Conservation (phyloP, 2,888 invertebrate species). For the Toxonevra muliebris region DNA sequence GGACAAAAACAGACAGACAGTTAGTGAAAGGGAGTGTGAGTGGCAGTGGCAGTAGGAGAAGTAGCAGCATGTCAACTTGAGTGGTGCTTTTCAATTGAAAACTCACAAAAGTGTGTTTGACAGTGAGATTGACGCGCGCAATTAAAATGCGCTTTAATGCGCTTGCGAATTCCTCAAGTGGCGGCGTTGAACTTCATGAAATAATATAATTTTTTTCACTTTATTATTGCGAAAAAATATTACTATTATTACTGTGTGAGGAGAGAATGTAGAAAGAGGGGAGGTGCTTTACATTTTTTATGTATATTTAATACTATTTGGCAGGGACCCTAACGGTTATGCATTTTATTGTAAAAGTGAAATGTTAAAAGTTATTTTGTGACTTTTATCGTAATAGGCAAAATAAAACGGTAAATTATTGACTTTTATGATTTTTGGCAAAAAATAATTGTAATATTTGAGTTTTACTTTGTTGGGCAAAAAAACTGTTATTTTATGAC, state of each 20-base stretch:
- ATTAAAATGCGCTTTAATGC: constrained; percentile 22
- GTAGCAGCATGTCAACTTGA: constrained; percentile 1
- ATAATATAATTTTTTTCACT: background rate
- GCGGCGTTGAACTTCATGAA: constrained; percentile 9
- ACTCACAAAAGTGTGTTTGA: background rate
- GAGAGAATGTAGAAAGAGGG: too few species aligned
- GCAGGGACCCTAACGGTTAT: too few species aligned
- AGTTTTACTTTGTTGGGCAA: too few species aligned
- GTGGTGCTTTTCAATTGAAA: background rate
- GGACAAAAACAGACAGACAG: background rate
- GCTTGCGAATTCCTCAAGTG: background rate
- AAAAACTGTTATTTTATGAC: too few species aligned
- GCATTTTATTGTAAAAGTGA: too few species aligned
- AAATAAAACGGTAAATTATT: too few species aligned
- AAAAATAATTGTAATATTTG: too few species aligned
- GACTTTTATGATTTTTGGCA: too few species aligned
- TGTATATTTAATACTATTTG: too few species aligned
- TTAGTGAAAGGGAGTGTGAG: background rate
- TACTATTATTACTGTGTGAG: background rate
- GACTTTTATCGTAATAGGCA: too few species aligned
- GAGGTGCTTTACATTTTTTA: too few species aligned
- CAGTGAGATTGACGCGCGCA: constrained; percentile 12
- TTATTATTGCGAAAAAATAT: background rate
- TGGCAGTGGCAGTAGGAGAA: constrained; percentile 6
- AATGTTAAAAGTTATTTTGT: too few species aligned